A percentile compares a stretch with the other conserved stretches of the same genome.
phyloP scores from a whole-genome alignment of 2,113 vertebrate genomes.

The Piaya cayana region DNA sequence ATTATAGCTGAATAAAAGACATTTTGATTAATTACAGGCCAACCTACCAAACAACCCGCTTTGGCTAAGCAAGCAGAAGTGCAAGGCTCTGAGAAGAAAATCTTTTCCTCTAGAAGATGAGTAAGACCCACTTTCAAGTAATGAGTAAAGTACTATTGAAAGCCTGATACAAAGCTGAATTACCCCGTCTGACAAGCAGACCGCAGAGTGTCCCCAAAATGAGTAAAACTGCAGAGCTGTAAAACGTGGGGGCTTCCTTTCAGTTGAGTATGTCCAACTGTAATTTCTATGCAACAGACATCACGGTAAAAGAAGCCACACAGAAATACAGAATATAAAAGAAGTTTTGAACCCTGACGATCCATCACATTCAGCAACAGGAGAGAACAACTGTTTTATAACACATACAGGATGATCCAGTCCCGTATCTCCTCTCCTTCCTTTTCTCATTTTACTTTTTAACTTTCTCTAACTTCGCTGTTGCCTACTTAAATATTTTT shows the following conservation, averaged over 20 bases:
- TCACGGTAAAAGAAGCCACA: not conserved
- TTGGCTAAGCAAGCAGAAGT: not conserved
- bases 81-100: not conserved
- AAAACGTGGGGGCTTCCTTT: not conserved
- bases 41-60: not conserved
- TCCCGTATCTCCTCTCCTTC: not conserved
- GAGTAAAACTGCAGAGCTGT: not conserved
- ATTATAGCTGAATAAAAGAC: not conserved
- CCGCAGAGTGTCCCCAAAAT: not conserved
- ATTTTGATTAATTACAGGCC: not conserved
- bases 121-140: not conserved
- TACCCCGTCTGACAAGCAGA: not conserved
- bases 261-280: not conserved
- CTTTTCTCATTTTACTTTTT: not conserved
- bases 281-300: not conserved
- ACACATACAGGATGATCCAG: not conserved
- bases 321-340: not conserved
- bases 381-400: not conserved
- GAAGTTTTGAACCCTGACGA: not conserved
- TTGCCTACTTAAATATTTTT: not conserved
- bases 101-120: not conserved
- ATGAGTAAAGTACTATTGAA: not conserved
- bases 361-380: not conserved
- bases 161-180: not conserved
- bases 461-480: not conserved